A percentile compares a stretch with the other conserved stretches of the same genome.
phyloP scores from a whole-genome alignment of 1,140 invertebrate species.

The Sitophilus oryzae region DNA sequence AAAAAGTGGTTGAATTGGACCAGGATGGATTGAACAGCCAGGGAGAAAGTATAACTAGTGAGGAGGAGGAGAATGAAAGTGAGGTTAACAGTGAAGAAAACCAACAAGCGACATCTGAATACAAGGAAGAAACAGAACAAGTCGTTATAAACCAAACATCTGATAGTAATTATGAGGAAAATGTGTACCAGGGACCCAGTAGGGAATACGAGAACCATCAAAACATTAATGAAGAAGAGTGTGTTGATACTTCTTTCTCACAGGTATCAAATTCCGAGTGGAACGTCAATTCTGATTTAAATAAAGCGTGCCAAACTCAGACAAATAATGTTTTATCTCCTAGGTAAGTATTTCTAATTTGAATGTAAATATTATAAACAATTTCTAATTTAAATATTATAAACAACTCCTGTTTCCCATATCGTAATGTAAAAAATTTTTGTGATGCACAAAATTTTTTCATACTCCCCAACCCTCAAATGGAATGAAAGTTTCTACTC shows the following conservation, averaged over 20 bases:
- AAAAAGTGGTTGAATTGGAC: background rate
- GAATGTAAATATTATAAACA: background rate
- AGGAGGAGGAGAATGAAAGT: slow-evolving; percentile 12
- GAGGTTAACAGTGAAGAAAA: background rate
- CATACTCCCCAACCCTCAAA: too few species aligned
- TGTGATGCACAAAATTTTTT: too few species aligned
- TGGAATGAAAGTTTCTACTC: too few species aligned
- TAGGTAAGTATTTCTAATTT: slow-evolving; percentile 10
- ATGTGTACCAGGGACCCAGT: slow-evolving; percentile 1
- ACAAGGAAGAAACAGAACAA: slow-evolving; percentile 7
- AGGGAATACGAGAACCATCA: slow-evolving; percentile 12
- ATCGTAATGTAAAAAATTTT: too few species aligned
- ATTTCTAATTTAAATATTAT: too few species aligned
- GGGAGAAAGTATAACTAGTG: background rate
- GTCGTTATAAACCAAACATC: background rate
- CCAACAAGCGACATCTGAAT: background rate
- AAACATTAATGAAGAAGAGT: slow-evolving; percentile 21
- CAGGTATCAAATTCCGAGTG: slow-evolving; percentile 11
- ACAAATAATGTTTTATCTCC: slow-evolving; percentile 21
- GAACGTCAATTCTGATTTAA: slow-evolving; percentile 26
- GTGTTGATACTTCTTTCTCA: slow-evolving; percentile 15
- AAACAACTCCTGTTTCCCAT: too few species aligned
- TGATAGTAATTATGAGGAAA: slow-evolving; percentile 1
- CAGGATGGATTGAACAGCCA: background rate
- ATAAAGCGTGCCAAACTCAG: slow-evolving; percentile 40